These are phyloP conservation scores for Falcaria lacertinaria DNA, from an alignment of 2,888 invertebrate genomes.

Conservation along the genomic window DNA sequence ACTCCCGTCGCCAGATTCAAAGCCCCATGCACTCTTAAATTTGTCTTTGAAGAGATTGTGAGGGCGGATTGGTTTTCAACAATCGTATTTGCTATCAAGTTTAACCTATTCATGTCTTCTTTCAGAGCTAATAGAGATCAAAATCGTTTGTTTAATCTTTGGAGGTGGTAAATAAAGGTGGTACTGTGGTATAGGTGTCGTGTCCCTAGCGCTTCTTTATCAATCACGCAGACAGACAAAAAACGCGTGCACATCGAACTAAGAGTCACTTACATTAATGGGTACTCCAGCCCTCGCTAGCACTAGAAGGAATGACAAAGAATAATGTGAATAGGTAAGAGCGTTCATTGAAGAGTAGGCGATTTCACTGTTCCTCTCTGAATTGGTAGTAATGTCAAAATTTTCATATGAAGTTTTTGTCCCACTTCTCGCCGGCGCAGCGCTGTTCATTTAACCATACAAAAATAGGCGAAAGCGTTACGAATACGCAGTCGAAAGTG, in stretches of 20 bases:
- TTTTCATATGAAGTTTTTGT: too few species aligned
- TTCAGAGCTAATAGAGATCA: constrained; percentile 3
- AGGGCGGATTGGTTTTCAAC: constrained; percentile 23
- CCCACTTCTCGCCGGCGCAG: too few species aligned
- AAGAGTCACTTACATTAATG: constrained; percentile 73
- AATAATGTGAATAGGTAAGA: constrained; percentile 15
- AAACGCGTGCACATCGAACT: constrained; percentile 67
- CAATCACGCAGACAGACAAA: constrained; percentile 72
- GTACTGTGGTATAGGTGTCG: constrained; percentile 46
- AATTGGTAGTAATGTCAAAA: too few species aligned
- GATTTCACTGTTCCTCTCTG: too few species aligned
- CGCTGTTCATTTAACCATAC: too few species aligned
- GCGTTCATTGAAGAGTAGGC: constrained; percentile 3
- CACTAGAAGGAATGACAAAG: constrained; percentile 38
- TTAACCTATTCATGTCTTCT: constrained; percentile 4
- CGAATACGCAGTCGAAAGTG: too few species aligned
- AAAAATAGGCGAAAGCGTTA: too few species aligned
- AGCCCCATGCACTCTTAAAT: constrained; percentile 12
- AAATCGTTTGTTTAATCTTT: background rate
- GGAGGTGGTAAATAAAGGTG: constrained; percentile 1
- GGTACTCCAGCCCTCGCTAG: constrained; percentile 43
- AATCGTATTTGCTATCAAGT: constrained; percentile 4
- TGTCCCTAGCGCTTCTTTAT: constrained; percentile 68
- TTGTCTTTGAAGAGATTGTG: constrained; percentile 31
- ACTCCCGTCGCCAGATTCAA: background rate